A percentile compares a stretch with the other conserved stretches of the same genome.
phyloP scores from a whole-genome alignment of 2,113 vertebrate genomes.

The Thunnus maccoyii region DNA sequence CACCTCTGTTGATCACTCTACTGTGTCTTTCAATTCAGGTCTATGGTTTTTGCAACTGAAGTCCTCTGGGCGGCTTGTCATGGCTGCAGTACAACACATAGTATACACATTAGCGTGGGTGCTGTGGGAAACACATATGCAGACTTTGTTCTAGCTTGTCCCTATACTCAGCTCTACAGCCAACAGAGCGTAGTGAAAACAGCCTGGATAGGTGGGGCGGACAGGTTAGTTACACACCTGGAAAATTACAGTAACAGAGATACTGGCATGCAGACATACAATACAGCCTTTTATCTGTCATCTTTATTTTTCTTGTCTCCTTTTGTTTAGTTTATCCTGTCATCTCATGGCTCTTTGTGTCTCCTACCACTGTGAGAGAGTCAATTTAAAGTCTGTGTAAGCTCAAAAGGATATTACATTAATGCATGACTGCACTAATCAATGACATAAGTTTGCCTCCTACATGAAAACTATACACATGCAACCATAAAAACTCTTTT shows the following conservation, averaged over 20 bases:
- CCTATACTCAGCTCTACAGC: conserved; percentile 29
- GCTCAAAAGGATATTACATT: conserved; percentile 22
- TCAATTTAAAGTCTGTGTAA: background rate
- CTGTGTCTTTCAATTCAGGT: conserved; percentile 38
- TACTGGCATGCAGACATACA: background rate
- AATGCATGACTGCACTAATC: conserved; percentile 32
- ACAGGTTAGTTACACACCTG: conserved; percentile 34
- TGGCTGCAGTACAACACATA: conserved; percentile 39
- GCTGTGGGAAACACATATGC: conserved; percentile 64
- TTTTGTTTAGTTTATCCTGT: conserved; percentile 15
- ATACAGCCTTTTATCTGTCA: background rate
- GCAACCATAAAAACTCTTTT: background rate
- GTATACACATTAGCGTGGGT: conserved; percentile 36
- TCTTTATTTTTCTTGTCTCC: background rate
- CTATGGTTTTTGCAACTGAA: conserved; percentile 28
- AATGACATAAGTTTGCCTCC: conserved; percentile 16
- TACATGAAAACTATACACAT: conserved; percentile 8
- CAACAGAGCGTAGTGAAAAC: conserved; percentile 24
- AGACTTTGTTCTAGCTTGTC: conserved; percentile 73
- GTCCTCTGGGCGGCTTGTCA: conserved; percentile 39
- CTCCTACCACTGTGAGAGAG: background rate
- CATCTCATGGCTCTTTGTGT: conserved; percentile 4
- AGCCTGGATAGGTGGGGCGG: conserved; percentile 26
- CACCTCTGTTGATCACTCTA: conserved; percentile 25
- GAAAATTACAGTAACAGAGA: conserved; percentile 38